These are phyloP conservation scores for Aldrovandia affinis DNA, from an alignment of 2,797 vertebrate species.

Conservation along the genomic window DNA sequence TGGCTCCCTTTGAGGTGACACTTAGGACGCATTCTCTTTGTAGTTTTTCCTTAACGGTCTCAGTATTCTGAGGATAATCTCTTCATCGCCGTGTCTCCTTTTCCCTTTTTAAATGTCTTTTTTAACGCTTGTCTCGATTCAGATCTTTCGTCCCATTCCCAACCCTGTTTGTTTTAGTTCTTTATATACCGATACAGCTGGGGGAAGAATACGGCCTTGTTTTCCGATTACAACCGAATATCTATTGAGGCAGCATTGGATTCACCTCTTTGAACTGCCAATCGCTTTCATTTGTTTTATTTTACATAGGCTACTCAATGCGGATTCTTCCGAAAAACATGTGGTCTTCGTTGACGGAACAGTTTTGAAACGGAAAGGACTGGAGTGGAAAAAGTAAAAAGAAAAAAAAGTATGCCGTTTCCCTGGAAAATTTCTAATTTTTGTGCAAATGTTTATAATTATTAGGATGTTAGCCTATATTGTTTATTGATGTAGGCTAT, in stretches of 20 bases:
- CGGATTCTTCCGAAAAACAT: constrained; percentile 68
- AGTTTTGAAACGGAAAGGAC: constrained; percentile 71
- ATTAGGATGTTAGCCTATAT: not conserved
- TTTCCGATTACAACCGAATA: constrained; percentile 79
- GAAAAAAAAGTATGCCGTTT: constrained; percentile 63
- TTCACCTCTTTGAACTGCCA: constrained; percentile 77
- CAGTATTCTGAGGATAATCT: constrained; percentile 48
- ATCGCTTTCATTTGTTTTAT: constrained; percentile 73
- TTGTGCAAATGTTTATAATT: constrained; percentile 59
- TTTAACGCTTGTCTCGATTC: constrained; percentile 70
- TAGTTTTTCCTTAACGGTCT: not conserved
- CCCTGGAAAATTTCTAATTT: constrained; percentile 72
- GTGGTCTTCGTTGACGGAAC: constrained; percentile 76
- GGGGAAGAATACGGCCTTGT: constrained; percentile 76
- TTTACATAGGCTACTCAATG: constrained; percentile 72
- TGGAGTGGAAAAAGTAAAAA: constrained; percentile 63
- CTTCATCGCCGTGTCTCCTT: constrained; percentile 71
- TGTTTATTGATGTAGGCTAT: not conserved
- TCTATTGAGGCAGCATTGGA: constrained; percentile 69
- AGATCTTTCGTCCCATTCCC: constrained; percentile 65
- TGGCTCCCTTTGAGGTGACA: not conserved
- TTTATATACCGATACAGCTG: constrained; percentile 73
- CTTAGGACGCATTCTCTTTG: not conserved
- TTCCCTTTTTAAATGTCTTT: constrained; percentile 61
- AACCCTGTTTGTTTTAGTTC: constrained; percentile 82